Evolutionary conservation across 2,888 invertebrate species (phyloP), one percentile per base, ranked within the genome.

Genomic region (Leucania comma): DNA sequence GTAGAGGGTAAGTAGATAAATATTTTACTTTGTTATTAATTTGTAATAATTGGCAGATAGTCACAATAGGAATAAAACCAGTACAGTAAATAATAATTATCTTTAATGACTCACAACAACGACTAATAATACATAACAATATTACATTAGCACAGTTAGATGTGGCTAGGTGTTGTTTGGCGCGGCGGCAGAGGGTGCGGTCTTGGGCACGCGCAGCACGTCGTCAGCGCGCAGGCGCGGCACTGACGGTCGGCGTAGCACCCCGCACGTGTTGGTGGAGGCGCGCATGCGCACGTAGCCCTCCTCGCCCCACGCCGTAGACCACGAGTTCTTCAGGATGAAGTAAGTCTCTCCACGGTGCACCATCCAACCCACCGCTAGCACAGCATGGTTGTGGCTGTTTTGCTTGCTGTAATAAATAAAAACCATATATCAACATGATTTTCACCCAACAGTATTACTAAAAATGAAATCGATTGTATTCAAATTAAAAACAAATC

Each of bases 281-380:
- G 89, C 94, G 78, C 91, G 91, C 81, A 94, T 75, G 58, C 90
- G 90, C 70, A 90, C 78, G 90, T 90, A 94, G 17, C 94, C 95
- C 32, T 68, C 88, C 48, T 93, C 92, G 58, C 93, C 94, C 94
- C 94, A 94, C 73, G 67, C 81, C 29, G 83, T 79, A 6, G 90
- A 88, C 93, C 93, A 94, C 65, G 94, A 93, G 90, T 95, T 95
- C 91, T 95, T 94, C 77, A 94, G 73, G 60, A 92, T 91, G 88
- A 94, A 90, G 90, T 92, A 89, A n/a, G 92, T 87, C 78, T 90
- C 90, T 1, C 89, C 89, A 51, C 87, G 80, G 63, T 81, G 80
- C 83, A 85, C 83, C 63, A 91, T 93, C 94, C 94, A 95, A 0
- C 95, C 95, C 72, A 95, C 94, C 14, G 93, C 94, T 79, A 93